Evolutionary conservation across 1,140 invertebrate species (phyloP), one percentile per base, ranked within the genome.

Genomic region (Pectinophora gossypiella): DNA sequence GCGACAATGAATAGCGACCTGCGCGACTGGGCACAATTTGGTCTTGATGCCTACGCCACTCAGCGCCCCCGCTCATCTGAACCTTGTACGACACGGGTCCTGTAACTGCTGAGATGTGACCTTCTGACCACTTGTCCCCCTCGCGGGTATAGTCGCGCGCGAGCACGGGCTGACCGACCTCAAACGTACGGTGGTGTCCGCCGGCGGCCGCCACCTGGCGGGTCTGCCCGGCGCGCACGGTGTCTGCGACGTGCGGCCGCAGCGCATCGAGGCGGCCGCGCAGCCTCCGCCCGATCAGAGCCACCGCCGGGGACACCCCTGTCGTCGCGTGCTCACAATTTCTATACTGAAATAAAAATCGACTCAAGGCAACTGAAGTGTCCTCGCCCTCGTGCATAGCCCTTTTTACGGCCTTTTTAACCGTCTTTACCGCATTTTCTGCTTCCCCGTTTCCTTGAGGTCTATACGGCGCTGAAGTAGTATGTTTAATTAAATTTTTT

Each of bases 351-450:
- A 63, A 55, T 22, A 63, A 56, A 59, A 63, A 59, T 48, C 36
- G 13, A 36, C 46, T 42, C 32, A 72, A 36, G 16, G 48, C 48
- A 3, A 7, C 42, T 19, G 40, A 4, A 38, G 19, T 10, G 38
- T 53, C 35, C 6, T 46, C 38, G 15, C 35, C 16, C 52, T 59
- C 32, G 21, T 32, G 19, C 48, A 47, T 16, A 36, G 38, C 42
- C 55, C 51, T 62, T 43, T 19, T 43, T 19, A 19, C 4, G 2
- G 6, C 6, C 13, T 54, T 64, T n/a, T n/a, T n/a, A n/a, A n/a
- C n/a, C n/a, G n/a, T n/a, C n/a, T n/a, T 56, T 0, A 79, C 74
- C n/a, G 58, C 52, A 36, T 76, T 59, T 64, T 69, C 71, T 0
- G 64, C 66, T 21, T 44, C 52, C 1, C 71, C 68, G 51, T 75